Conservation (phyloP, 2,888 invertebrate genomes). For the Orthosia gracilis region DNA sequence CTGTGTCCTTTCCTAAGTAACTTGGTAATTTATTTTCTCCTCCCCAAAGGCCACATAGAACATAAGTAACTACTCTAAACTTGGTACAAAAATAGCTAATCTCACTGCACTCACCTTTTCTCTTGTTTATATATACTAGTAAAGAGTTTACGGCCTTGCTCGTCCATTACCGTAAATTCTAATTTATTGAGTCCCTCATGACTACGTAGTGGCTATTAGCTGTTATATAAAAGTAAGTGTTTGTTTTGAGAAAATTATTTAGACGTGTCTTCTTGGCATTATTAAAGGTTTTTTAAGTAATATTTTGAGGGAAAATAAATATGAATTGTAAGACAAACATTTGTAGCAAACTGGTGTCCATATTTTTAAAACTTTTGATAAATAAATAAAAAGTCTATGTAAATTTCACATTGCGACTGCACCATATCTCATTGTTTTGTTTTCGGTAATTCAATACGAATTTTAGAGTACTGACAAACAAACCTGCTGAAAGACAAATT, state of each 20-base stretch:
- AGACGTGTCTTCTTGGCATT: conserved; percentile 23
- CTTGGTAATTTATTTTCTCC: conserved; percentile 18
- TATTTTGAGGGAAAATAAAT: neutral
- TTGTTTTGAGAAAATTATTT: conserved; percentile 50
- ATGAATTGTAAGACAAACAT: neutral
- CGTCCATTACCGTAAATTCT: conserved; percentile 71
- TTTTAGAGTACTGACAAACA: too few relatives aligned
- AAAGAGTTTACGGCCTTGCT: conserved; percentile 56
- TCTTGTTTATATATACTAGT: conserved; percentile 39
- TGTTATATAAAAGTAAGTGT: conserved; percentile 50
- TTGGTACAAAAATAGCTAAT: conserved; percentile 47
- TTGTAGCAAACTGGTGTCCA: too few relatives aligned
- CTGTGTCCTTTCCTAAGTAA: conserved; percentile 21
- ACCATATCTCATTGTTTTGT: too few relatives aligned
- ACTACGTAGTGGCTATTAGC: conserved; percentile 42
- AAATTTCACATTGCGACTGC: too few relatives aligned
- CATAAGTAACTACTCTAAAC: conserved; percentile 57
- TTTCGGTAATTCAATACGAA: too few relatives aligned
- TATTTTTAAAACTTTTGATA: too few relatives aligned
- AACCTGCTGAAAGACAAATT: too few relatives aligned
- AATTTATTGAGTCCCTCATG: conserved; percentile 69
- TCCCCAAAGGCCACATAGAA: conserved; percentile 38
- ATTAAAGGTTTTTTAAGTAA: conserved; percentile 15
- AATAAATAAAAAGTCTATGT: too few relatives aligned
- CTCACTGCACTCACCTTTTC: conserved; percentile 49